phyloP scores from a whole-genome alignment of 1,140 invertebrate genomes.

The Pinna nobilis region DNA sequence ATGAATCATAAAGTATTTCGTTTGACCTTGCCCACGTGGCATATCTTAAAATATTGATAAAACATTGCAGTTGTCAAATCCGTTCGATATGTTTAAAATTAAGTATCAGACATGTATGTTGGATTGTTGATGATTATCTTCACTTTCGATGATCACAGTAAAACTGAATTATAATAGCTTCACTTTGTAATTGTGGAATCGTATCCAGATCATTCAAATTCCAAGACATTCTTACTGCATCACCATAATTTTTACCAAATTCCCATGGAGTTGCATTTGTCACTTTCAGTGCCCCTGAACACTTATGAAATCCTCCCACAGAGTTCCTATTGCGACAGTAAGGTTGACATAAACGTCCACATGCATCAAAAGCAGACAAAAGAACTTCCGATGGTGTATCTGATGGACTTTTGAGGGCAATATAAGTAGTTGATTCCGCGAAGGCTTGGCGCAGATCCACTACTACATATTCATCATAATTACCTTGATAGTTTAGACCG shows the following conservation, averaged over 20 bases:
- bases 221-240: constrained; percentile 47
- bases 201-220: constrained; percentile 15
- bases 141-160: constrained; percentile 38
- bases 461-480: constrained; percentile 62
- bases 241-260: constrained; percentile 51
- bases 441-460: constrained; percentile 58
- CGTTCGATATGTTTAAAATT: no score
- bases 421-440: constrained; percentile 54
- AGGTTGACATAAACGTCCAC: constrained; percentile 60
- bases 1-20: no score
- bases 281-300: constrained; percentile 52
- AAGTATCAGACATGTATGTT: no score
- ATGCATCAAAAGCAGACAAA: constrained; percentile 60
- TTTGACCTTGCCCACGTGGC: no score
- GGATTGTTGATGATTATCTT: no score
- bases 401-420: constrained; percentile 55
- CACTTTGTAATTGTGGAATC: constrained; percentile 33
- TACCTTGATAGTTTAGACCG: constrained; percentile 61
- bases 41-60: no score
- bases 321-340: constrained; percentile 50
- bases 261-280: constrained; percentile 38
- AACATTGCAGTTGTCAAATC: no score
- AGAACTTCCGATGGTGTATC: constrained; percentile 43
- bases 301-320: constrained; percentile 39
- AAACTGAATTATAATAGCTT: constrained; percentile 38